phyloP scores from a whole-genome alignment of 1,140 invertebrate species.

The Panagrolaimus sp. region DNA sequence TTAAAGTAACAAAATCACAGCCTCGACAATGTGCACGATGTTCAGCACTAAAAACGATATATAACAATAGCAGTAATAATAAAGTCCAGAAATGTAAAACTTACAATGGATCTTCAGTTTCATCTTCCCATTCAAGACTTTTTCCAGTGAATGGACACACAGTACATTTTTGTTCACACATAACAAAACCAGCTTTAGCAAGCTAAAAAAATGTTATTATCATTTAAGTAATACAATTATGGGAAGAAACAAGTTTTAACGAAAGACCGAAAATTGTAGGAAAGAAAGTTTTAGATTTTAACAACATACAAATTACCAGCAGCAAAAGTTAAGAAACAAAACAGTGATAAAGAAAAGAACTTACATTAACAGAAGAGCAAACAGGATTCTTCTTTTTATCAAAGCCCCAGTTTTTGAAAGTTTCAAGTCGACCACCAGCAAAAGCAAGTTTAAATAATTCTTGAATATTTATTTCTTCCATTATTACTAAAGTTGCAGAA shows the following conservation, averaged over 20 bases:
- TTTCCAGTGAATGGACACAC: not conserved
- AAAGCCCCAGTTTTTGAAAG: not conserved
- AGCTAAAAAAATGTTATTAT: not conserved
- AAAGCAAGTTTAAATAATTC: not conserved
- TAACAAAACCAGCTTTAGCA: constrained; percentile 13
- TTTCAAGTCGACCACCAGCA: not conserved
- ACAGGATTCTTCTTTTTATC: not conserved
- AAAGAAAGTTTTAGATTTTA: too few relatives aligned
- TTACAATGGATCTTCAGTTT: constrained; percentile 8
- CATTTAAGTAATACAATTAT: too few relatives aligned
- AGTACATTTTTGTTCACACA: not conserved
- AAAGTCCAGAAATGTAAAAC: too few relatives aligned
- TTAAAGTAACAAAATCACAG: not conserved
- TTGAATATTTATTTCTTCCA: not conserved
- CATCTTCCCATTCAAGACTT: constrained; percentile 3
- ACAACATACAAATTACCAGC: too few relatives aligned
- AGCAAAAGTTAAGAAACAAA: not conserved
- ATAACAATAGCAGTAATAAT: too few relatives aligned
- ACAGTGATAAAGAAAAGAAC: not conserved
- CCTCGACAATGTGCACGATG: not conserved
- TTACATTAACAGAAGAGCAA: not conserved
- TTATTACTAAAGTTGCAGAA: too few relatives aligned
- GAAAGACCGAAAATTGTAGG: too few relatives aligned
- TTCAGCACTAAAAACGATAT: not conserved
- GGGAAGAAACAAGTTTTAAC: too few relatives aligned